These are phyloP conservation scores for Chlorodrepanis virens DNA, from an alignment of 2,113 vertebrate species.

Conservation along the genomic window DNA sequence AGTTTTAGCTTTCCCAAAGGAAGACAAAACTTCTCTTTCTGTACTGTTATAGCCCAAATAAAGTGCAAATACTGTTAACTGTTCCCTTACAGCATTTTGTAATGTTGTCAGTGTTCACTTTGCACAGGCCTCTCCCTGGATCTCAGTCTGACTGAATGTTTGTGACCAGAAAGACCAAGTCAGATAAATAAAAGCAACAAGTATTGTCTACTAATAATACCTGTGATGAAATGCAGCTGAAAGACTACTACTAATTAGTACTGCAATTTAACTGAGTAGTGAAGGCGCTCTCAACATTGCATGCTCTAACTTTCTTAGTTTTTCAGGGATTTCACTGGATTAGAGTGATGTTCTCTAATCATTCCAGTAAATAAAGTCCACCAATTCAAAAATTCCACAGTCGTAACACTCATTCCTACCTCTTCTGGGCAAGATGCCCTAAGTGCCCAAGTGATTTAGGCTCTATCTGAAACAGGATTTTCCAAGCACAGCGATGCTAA, in stretches of 20 bases:
- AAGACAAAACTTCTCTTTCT: neutral
- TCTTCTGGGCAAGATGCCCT: neutral
- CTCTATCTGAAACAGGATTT: neutral
- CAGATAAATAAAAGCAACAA: neutral
- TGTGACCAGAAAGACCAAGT: neutral
- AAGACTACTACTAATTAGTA: neutral
- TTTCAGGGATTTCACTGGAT: neutral
- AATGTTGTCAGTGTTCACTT: neutral
- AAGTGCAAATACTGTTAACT: neutral
- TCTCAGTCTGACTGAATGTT: neutral
- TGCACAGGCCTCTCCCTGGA: neutral
- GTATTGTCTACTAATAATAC: neutral
- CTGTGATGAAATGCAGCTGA: neutral
- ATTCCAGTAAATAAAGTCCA: neutral
- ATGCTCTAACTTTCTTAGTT: neutral
- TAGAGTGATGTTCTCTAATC: neutral
- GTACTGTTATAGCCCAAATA: neutral
- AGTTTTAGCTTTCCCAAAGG: neutral
- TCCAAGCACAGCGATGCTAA: neutral
- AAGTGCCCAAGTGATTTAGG: neutral
- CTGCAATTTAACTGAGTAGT: neutral
- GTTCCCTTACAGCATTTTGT: neutral
- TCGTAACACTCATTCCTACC: neutral
- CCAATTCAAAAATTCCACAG: neutral
- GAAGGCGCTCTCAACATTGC: neutral